Conservation (phyloP, 2,888 invertebrate genomes). For the Ichneumon xanthorius region DNA sequence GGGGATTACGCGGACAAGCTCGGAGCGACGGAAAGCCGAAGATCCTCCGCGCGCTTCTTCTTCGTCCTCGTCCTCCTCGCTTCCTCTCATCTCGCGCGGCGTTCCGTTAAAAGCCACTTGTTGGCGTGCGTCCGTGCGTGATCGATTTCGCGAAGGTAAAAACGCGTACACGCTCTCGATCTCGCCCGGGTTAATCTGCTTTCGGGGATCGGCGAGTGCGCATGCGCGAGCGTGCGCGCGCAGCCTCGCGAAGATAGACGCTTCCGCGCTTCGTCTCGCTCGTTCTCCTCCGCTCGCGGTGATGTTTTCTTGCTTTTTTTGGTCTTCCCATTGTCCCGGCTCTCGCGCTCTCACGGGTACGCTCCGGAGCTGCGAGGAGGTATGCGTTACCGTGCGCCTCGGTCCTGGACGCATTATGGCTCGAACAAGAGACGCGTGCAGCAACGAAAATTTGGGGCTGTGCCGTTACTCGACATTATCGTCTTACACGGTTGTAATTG, state of each 20-base stretch:
- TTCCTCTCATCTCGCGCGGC: slow-evolving; percentile 63
- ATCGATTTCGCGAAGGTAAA: slow-evolving; percentile 79
- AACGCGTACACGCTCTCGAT: slow-evolving; percentile 72
- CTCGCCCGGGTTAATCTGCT: slow-evolving; percentile 79
- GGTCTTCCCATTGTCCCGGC: slow-evolving; percentile 32
- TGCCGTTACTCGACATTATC: too few species aligned
- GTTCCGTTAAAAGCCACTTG: slow-evolving; percentile 82
- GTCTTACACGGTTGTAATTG: too few species aligned
- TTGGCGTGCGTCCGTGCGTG: slow-evolving; percentile 81
- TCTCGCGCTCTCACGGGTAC: slow-evolving; percentile 38
- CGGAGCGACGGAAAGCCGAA: slow-evolving; percentile 46
- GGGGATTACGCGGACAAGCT: neutral
- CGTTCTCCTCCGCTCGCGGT: neutral
- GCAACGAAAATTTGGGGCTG: neutral
- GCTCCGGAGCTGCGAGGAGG: neutral
- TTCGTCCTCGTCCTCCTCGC: neutral
- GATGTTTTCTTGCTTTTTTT: neutral
- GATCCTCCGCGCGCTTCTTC: slow-evolving; percentile 11
- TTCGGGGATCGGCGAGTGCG: slow-evolving; percentile 77
- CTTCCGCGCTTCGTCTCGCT: slow-evolving; percentile 44
- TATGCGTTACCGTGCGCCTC: neutral
- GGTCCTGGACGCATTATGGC: neutral
- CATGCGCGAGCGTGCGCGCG: slow-evolving; percentile 64
- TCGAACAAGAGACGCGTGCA: slow-evolving; percentile 1
- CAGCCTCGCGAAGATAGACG: slow-evolving; percentile 22